Conservation (phyloP, 2,113 vertebrate species). For the Glaucidium brasilianum region DNA sequence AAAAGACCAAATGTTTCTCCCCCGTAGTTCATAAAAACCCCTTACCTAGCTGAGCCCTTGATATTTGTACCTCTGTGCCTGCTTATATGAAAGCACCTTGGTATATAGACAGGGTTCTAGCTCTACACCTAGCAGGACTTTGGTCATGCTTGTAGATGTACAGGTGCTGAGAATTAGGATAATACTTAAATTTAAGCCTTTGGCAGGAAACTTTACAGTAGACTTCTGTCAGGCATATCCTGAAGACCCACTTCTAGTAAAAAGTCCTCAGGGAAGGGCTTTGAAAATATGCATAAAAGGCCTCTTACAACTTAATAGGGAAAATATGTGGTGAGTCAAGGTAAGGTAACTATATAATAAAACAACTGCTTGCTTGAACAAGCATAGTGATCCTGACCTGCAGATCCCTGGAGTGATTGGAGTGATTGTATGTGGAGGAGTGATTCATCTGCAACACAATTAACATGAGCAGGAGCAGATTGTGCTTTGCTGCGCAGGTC, state of each 20-base stretch:
- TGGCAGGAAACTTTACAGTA: not conserved
- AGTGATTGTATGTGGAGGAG: not conserved
- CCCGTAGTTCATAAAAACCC: not conserved
- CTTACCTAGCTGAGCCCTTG: not conserved
- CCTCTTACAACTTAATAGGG: not conserved
- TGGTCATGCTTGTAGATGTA: not conserved
- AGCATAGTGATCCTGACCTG: not conserved
- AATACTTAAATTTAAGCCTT: not conserved
- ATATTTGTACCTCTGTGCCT: not conserved
- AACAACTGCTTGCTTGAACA: not conserved
- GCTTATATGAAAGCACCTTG: not conserved
- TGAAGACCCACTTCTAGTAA: not conserved
- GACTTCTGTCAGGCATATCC: not conserved
- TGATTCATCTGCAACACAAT: not conserved
- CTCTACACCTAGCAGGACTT: not conserved
- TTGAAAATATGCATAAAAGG: not conserved
- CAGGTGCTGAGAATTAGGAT: not conserved
- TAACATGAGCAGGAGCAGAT: not conserved
- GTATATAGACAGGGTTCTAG: not conserved
- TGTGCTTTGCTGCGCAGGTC: not conserved
- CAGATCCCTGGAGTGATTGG: too few species aligned
- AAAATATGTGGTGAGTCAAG: not conserved
- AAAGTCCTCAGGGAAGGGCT: not conserved
- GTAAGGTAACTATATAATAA: not conserved
- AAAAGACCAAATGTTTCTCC: not conserved